A percentile compares a stretch with the other conserved stretches of the same genome.
These are phyloP conservation scores for Catostylus mosaicus DNA, from an alignment of 30 jellyfish, hydroid and myxozoan species.

Conservation along the genomic window DNA sequence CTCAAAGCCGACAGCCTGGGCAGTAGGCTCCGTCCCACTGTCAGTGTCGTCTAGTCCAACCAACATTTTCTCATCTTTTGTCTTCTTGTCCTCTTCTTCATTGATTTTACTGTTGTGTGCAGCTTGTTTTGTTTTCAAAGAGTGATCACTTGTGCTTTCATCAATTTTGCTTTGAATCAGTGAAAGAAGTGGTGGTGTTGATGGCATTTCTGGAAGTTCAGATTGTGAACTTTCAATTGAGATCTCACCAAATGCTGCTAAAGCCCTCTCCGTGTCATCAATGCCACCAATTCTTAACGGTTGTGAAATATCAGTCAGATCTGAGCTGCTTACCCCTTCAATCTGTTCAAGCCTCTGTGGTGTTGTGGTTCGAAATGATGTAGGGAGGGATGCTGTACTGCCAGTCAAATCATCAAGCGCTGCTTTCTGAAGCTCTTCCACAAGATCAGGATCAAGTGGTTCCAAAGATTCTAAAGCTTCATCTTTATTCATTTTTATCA, in stretches of 20 bases:
- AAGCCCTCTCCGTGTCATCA: slow-evolving; percentile 51
- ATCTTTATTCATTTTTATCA: slow-evolving; percentile 46
- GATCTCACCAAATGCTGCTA: slow-evolving; percentile 90
- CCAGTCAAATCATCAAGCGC: slow-evolving; percentile 79
- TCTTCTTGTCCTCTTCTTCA: slow-evolving; percentile 3
- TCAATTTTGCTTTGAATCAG: slow-evolving; percentile 73
- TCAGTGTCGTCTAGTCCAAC: slow-evolving; percentile 28
- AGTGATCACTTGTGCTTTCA: slow-evolving; percentile 35
- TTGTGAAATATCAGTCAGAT: slow-evolving; percentile 24
- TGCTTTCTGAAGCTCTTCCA: slow-evolving; percentile 85
- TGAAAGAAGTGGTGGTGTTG: slow-evolving; percentile 91
- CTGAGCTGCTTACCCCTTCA: slow-evolving; percentile 25
- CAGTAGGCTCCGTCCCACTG: slow-evolving; percentile 58
- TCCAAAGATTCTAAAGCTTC: slow-evolving; percentile 35
- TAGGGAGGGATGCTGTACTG: slow-evolving; percentile 62
- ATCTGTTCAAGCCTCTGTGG: slow-evolving; percentile 31
- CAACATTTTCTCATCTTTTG: slow-evolving; percentile 1
- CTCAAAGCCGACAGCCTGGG: slow-evolving; percentile 96
- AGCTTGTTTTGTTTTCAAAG: slow-evolving; percentile 1
- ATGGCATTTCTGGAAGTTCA: slow-evolving; percentile 80
- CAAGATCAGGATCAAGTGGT: slow-evolving; percentile 72
- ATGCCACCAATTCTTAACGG: slow-evolving; percentile 60
- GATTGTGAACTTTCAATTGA: slow-evolving; percentile 35
- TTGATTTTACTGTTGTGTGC: background rate
- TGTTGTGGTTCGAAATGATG: slow-evolving; percentile 57